Evolutionary conservation across 1,140 invertebrate species (phyloP).

Genomic region (Bombus balteatus): DNA sequence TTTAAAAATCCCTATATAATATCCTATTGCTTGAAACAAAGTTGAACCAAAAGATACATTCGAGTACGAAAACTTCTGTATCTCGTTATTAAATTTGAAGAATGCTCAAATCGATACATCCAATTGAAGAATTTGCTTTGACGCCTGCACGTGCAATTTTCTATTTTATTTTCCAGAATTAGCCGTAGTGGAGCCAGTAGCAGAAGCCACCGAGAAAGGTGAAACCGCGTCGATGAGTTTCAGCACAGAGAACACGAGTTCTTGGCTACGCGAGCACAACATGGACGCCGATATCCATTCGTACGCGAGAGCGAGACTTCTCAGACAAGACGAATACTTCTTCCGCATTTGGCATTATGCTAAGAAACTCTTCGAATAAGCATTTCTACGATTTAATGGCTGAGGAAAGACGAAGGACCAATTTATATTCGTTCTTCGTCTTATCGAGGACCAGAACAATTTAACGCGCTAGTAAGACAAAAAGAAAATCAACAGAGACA

Average conservation of each 20-base stretch:
- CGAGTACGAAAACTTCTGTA: not conserved
- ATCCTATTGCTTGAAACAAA: not conserved
- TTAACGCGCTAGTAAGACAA: slow-evolving; percentile 14
- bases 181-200: slow-evolving; percentile 83
- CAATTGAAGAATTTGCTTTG: too few species aligned
- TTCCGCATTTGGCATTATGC: slow-evolving; percentile 96
- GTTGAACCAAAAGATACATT: too few species aligned
- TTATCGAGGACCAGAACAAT: slow-evolving; percentile 36
- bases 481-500: slow-evolving; percentile 25
- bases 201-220: slow-evolving; percentile 84
- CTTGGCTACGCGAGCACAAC: slow-evolving; percentile 94
- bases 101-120: not conserved
- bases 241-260: slow-evolving; percentile 95
- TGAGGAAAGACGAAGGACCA: not conserved
- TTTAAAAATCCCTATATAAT: not conserved
- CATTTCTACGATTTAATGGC: slow-evolving; percentile 68
- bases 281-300: slow-evolving; percentile 96
- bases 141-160: not conserved
- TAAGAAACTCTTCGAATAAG: slow-evolving; percentile 90
- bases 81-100: not conserved
- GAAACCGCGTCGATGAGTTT: slow-evolving; percentile 89
- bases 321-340: slow-evolving; percentile 95
- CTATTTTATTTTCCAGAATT: slow-evolving; percentile 69
- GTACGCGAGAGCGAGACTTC: slow-evolving; percentile 91
- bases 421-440: not conserved